These are phyloP conservation scores for Rhizomys pruinosus DNA, from an alignment of 2,113 vertebrate species.

Conservation along the genomic window DNA sequence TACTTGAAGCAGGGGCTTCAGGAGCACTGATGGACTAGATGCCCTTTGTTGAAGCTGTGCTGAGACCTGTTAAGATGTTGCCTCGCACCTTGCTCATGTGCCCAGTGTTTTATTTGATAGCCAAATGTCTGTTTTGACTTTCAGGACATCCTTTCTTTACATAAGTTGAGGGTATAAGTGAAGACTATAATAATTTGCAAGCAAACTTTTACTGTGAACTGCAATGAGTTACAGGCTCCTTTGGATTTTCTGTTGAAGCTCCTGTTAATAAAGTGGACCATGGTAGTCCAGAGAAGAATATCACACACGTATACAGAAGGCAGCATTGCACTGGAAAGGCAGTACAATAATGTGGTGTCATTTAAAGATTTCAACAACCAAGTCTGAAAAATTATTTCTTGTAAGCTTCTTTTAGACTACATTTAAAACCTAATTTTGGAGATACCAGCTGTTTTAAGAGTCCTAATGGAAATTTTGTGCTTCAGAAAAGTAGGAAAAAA, in stretches of 20 bases:
- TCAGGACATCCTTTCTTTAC: slow-evolving; percentile 3
- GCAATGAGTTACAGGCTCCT: not conserved
- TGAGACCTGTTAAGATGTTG: not conserved
- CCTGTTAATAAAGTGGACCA: not conserved
- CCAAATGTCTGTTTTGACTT: slow-evolving; percentile 47
- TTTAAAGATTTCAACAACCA: slow-evolving; percentile 52
- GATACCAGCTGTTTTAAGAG: slow-evolving; percentile 64
- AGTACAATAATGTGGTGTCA: not conserved
- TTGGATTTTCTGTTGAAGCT: slow-evolving; percentile 28
- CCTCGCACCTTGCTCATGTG: not conserved
- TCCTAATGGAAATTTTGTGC: slow-evolving; percentile 65
- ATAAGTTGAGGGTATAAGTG: not conserved
- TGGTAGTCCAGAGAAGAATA: not conserved
- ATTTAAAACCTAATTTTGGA: slow-evolving; percentile 55
- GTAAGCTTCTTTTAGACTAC: slow-evolving; percentile 11
- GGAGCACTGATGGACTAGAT: not conserved
- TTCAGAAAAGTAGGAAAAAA: slow-evolving; percentile 62
- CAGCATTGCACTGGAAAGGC: not conserved
- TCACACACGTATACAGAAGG: not conserved
- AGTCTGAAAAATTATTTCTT: slow-evolving; percentile 50
- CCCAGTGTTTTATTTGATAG: not conserved
- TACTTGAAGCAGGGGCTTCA: not conserved
- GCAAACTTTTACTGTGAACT: not conserved
- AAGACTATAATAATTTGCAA: slow-evolving; percentile 14
- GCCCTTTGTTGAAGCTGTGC: slow-evolving; percentile 23